Conservation (phyloP, 2,797 vertebrate species). For the Chaetodon trifasciatus region DNA sequence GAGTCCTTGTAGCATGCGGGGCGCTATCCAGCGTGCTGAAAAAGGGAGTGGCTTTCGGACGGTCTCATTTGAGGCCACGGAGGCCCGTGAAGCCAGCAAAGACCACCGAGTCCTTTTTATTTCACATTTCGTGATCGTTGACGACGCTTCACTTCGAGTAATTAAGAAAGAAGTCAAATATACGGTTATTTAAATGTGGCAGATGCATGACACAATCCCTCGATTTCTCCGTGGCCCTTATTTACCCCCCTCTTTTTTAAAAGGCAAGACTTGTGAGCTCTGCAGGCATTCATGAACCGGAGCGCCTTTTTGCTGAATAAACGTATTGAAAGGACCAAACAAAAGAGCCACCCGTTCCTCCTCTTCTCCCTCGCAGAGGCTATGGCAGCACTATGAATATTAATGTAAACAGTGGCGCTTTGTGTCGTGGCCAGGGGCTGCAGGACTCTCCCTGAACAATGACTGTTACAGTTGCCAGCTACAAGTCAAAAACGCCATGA, state of each 20-base stretch:
- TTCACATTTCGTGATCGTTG: not conserved
- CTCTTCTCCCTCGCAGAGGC: constrained; percentile 86
- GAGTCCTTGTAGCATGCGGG: constrained; percentile 64
- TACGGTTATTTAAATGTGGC: not conserved
- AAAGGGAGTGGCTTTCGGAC: constrained; percentile 83
- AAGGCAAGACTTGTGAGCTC: constrained; percentile 77
- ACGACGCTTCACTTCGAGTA: constrained; percentile 12
- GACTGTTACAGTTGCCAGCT: constrained; percentile 81
- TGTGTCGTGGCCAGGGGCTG: constrained; percentile 87
- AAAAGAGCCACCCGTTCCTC: constrained; percentile 92
- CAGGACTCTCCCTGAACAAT: constrained; percentile 88
- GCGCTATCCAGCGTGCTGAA: constrained; percentile 90
- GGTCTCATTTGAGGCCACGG: constrained; percentile 61
- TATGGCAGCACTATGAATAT: constrained; percentile 91
- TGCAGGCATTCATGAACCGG: constrained; percentile 84
- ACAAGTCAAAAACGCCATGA: constrained; percentile 64
- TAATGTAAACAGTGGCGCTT: constrained; percentile 91
- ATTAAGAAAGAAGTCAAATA: not conserved
- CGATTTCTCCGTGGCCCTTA: constrained; percentile 1
- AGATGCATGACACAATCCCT: not conserved
- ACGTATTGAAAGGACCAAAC: constrained; percentile 89
- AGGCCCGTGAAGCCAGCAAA: constrained; percentile 45
- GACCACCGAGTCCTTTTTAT: constrained; percentile 11
- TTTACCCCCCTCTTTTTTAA: constrained; percentile 33
- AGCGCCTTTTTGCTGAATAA: constrained; percentile 89